Percentiles rank a stretch among this genome's conserved stretches.
These are phyloP conservation scores for Schlechtendalia chinensis DNA, from an alignment of 1,140 invertebrate species.

Conservation along the genomic window DNA sequence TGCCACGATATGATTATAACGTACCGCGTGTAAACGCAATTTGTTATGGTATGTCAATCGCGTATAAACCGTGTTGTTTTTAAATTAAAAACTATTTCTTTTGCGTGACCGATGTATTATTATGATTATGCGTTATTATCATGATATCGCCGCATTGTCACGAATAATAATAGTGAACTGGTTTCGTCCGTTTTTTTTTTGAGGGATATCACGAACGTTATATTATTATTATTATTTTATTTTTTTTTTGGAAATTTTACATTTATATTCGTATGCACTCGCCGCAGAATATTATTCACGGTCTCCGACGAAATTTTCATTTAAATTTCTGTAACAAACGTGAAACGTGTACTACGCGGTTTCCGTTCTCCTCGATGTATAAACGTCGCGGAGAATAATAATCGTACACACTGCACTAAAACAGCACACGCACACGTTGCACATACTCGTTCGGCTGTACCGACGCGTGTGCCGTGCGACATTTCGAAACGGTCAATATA, in stretches of 20 bases:
- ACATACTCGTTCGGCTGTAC: no score
- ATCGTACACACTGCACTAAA: not conserved
- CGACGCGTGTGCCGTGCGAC: not conserved
- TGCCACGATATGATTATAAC: no score
- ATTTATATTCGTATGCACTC: not conserved
- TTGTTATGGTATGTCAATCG: not conserved
- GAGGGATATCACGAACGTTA: not conserved
- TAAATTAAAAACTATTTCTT: not conserved
- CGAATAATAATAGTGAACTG: not conserved
- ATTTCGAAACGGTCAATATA: conserved; percentile 31
- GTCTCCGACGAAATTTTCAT: not conserved
- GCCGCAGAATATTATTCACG: not conserved
- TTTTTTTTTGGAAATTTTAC: not conserved
- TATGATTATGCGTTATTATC: no score
- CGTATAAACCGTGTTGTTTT: not conserved
- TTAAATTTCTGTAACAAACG: not conserved
- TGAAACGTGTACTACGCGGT: not conserved
- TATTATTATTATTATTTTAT: no score
- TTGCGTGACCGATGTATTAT: not conserved
- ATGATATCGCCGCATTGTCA: no score
- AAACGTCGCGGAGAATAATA: not conserved
- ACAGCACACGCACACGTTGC: not conserved
- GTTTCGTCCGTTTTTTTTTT: conserved; percentile 11
- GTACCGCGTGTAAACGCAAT: not conserved
- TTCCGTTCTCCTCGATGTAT: not conserved